Evolutionary conservation across 2,797 vertebrate species (phyloP), one percentile per base, ranked within the genome.

Genomic region (Sebastes vulpes): DNA sequence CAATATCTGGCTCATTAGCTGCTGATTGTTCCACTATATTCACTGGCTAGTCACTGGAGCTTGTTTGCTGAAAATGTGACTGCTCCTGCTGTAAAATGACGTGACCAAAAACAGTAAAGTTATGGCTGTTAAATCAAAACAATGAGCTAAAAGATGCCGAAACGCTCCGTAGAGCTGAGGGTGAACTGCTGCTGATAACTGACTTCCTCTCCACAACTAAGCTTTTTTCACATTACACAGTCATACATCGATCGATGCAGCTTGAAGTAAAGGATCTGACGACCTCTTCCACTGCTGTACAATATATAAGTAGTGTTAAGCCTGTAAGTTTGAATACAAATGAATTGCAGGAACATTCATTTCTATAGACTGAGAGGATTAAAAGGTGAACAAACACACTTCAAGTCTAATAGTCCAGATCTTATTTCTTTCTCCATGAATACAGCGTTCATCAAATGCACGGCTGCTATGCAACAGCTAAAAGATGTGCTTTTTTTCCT

Each of bases 391-490:
- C 21, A 9, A 74, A 79, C 70, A 69, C 9, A 16, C 25, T 65
- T 69, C 32, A 67, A 66, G 68, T 81, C 21, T 65, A 72, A 64
- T 68, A 68, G 57, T 70, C 54, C n/a, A 12, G 75, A 69, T 84
- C 68, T 21, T 56, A 74, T 64, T 66, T 64, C 28, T 77, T 56
- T 35, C 48, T 66, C 52, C 25, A 18, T 38, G 18, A 74, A 79
- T 31, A 46, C n/a, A 28, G 42, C 11, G 48, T 8, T 82, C 31
- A 79, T 82, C 56, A 77, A 54, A 73, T 65, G 20, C 63, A 65
- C 5, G 25, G 75, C 66, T 80, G 70, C 78, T 53, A 38, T 65
- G 81, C 75, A 82, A 77, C 53, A 76, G 75, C 67, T 77, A 59
- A 68, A 68, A 88, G 38, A 65, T 4, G 16, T n/a, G 57, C 57